These are phyloP conservation scores for Temnopleurus reevesii DNA, from an alignment of 53 echinoderm and acorn worm genomes.

Conservation along the genomic window DNA sequence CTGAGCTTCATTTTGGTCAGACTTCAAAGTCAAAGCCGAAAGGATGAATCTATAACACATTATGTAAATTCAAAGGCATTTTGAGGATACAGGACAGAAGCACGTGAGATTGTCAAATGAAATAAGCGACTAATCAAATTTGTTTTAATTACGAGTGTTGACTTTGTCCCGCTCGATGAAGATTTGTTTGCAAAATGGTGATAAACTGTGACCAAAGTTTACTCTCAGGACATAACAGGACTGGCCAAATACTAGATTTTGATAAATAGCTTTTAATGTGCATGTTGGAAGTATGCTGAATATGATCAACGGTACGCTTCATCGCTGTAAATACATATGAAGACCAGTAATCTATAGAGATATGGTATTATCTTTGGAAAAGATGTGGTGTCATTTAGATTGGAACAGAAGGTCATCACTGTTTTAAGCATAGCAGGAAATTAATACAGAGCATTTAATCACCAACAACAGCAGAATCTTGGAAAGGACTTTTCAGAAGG, in stretches of 20 bases:
- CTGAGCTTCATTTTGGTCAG: too few relatives aligned
- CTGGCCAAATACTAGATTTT: too few relatives aligned
- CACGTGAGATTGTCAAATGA: background rate
- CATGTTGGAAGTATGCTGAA: slow-evolving; percentile 26
- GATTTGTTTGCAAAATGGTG: background rate
- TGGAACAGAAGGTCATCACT: background rate
- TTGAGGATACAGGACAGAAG: too few relatives aligned
- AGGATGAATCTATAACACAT: too few relatives aligned
- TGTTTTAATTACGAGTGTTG: background rate
- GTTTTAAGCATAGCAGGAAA: background rate
- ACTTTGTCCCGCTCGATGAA: slow-evolving; percentile 14
- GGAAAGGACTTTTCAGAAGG: too few relatives aligned
- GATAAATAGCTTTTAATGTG: background rate
- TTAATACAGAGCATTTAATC: too few relatives aligned
- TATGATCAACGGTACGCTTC: background rate
- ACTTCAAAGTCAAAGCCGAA: too few relatives aligned
- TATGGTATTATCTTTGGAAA: background rate
- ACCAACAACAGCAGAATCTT: too few relatives aligned
- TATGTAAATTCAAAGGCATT: too few relatives aligned
- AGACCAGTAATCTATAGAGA: background rate
- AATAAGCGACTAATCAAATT: background rate
- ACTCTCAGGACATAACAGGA: background rate
- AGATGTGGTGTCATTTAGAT: background rate
- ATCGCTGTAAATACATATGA: background rate
- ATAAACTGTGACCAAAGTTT: slow-evolving; percentile 24